Conservation (phyloP, 2,888 invertebrate genomes). For the Agonopterix alstromeriana region DNA sequence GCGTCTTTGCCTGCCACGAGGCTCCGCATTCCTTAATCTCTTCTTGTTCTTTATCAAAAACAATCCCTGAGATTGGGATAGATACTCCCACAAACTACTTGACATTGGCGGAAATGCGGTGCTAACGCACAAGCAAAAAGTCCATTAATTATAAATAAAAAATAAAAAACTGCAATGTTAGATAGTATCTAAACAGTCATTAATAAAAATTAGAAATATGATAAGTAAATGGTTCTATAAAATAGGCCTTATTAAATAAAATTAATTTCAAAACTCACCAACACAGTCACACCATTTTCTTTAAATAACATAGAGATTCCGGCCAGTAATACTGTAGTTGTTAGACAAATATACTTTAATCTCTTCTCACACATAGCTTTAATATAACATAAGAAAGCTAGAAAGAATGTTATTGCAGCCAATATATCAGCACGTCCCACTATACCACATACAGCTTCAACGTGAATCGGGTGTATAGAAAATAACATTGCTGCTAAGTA, state of each 20-base stretch:
- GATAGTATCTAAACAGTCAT: no score
- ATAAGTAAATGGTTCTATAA: no score
- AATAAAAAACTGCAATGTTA: no score
- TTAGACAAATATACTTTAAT: constrained; percentile 26
- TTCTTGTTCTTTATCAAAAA: no score
- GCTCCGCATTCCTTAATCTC: no score
- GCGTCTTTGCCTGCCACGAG: no score
- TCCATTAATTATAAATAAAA: no score
- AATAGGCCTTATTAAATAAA: constrained; percentile 4
- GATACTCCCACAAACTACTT: no score
- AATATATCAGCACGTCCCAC: constrained; percentile 96
- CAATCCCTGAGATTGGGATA: no score
- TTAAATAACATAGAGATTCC: constrained; percentile 90
- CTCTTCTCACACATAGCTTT: constrained; percentile 25
- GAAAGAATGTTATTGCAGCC: constrained; percentile 85
- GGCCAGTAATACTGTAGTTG: constrained; percentile 58
- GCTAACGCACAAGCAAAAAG: no score
- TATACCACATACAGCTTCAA: constrained; percentile 93
- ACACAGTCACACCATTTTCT: constrained; percentile 93
- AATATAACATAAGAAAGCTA: constrained; percentile 82
- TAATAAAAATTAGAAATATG: no score
- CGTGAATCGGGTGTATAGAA: constrained; percentile 94
- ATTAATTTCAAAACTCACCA: constrained; percentile 77
- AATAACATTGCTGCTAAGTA: constrained; percentile 86
- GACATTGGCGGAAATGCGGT: no score